Percentiles rank a stretch among this genome's conserved stretches.
phyloP scores from a whole-genome alignment of 2,888 invertebrate species.

The Dendrolimus houi region DNA sequence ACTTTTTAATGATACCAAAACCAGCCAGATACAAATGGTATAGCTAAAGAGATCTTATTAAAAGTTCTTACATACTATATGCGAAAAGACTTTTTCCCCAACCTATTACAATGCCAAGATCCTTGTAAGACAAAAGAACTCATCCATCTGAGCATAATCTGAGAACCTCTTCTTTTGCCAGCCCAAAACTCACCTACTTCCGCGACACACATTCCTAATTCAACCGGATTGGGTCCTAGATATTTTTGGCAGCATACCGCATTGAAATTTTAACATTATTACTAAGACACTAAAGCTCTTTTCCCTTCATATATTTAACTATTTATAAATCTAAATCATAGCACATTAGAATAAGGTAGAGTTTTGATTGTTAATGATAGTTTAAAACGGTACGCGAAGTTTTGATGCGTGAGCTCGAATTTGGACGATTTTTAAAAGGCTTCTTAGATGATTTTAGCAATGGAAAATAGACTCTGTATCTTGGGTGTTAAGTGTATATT shows the following conservation, averaged over 20 bases:
- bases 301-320: conserved; percentile 1
- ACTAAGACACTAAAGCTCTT: conserved; percentile 13
- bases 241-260: conserved; percentile 38
- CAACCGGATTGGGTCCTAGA: conserved; percentile 62
- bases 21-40: too few relatives aligned
- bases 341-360: not conserved
- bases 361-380: conserved; percentile 10
- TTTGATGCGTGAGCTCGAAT: conserved; percentile 43
- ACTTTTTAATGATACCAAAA: too few relatives aligned
- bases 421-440: conserved; percentile 43
- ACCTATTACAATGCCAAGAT: conserved; percentile 3
- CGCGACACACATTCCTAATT: conserved; percentile 60
- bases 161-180: conserved; percentile 20
- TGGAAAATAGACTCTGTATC: conserved; percentile 7
- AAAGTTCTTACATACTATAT: too few relatives aligned
- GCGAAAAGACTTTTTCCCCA: too few relatives aligned
- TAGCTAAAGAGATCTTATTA: too few relatives aligned
- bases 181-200: conserved; percentile 36
- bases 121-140: conserved; percentile 16
- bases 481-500: conserved; percentile 12
- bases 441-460: conserved; percentile 11
- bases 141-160: conserved; percentile 40
- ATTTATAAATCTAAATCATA: not conserved
- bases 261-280: conserved; percentile 26
- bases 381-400: conserved; percentile 53